Evolutionary conservation across 2,888 invertebrate species (phyloP).

Genomic region (Xestia ashworthii): DNA sequence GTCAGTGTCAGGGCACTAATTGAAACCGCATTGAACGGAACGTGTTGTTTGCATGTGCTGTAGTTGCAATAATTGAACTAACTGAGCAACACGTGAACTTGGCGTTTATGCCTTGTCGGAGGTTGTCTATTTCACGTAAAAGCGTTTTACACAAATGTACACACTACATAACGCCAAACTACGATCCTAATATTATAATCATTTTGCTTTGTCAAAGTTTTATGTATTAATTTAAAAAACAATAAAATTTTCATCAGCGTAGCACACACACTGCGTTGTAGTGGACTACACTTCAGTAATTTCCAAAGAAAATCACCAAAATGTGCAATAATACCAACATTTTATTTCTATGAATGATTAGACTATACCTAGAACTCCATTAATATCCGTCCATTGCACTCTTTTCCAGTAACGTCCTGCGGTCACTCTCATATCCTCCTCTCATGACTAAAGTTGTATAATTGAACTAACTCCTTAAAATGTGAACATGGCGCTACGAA

Average conservation of each 20-base stretch:
- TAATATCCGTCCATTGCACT: background rate
- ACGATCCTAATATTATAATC: background rate
- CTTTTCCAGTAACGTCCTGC: background rate
- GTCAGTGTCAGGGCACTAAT: constrained; percentile 33
- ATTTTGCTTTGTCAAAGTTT: background rate
- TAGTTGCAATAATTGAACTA: constrained; percentile 21
- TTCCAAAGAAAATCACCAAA: background rate
- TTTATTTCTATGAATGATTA: background rate
- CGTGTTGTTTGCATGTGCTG: background rate
- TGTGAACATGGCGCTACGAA: background rate
- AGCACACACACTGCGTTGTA: background rate
- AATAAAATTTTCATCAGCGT: no score
- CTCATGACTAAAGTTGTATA: background rate
- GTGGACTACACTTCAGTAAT: background rate
- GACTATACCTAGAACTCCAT: background rate
- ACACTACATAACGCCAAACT: background rate
- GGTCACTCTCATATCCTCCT: background rate
- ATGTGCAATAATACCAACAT: background rate
- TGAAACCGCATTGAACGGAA: constrained; percentile 21
- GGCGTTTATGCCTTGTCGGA: background rate
- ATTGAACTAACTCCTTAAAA: no score
- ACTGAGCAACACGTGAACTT: background rate
- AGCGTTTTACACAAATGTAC: background rate
- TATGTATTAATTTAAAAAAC: no score
- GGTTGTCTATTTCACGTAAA: background rate